A percentile compares a stretch with the other conserved stretches of the same genome.
Conservation (phyloP, 2,888 invertebrate genomes). For the Phortica okadai region DNA sequence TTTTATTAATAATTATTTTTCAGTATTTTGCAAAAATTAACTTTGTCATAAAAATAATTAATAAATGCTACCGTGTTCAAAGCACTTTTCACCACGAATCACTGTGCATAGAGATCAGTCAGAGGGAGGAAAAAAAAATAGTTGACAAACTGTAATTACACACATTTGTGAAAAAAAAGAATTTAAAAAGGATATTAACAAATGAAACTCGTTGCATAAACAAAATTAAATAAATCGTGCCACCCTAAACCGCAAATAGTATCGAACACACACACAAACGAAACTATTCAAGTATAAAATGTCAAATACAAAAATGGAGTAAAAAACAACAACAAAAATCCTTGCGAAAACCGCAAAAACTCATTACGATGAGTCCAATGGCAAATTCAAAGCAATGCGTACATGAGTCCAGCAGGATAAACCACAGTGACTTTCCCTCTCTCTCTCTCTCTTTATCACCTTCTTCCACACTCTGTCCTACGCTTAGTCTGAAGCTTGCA, state of each 20-base stretch:
- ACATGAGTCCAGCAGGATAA: not conserved
- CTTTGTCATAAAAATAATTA: too few relatives aligned
- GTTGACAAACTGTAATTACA: too few relatives aligned
- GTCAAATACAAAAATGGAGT: slow-evolving; percentile 1
- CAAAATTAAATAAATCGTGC: not conserved
- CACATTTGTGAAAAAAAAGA: too few relatives aligned
- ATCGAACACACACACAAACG: not conserved
- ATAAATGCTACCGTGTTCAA: too few relatives aligned
- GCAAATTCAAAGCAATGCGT: not conserved
- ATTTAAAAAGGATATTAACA: too few relatives aligned
- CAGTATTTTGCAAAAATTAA: too few relatives aligned
- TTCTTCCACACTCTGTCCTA: slow-evolving; percentile 40
- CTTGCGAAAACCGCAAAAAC: slow-evolving; percentile 69
- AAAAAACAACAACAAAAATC: not conserved
- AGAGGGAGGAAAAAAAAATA: too few relatives aligned
- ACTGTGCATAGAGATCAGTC: too few relatives aligned
- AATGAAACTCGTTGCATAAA: not conserved
- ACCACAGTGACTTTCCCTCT: slow-evolving; percentile 3
- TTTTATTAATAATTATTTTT: too few relatives aligned
- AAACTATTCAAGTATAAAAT: not conserved
- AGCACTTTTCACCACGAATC: too few relatives aligned
- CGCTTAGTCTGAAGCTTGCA: slow-evolving; percentile 17
- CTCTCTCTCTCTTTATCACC: slow-evolving; percentile 31
- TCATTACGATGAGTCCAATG: slow-evolving; percentile 55
- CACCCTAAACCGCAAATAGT: too few relatives aligned